Conservation (phyloP, 2,113 vertebrate genomes). For the Thinocorus orbignyianus region DNA sequence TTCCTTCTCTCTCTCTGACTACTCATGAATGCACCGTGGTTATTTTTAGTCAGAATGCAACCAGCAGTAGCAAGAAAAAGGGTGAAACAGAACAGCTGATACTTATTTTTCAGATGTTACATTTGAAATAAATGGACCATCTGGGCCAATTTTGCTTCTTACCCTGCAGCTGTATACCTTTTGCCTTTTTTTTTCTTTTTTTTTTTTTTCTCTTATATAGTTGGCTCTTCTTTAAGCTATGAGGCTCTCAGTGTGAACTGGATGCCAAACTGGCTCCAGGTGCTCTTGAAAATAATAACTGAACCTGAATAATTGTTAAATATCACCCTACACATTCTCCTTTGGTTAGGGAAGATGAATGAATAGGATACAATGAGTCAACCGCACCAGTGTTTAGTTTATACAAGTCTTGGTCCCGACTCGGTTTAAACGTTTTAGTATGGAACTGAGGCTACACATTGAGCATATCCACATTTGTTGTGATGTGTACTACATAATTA, state of each 20-base stretch:
- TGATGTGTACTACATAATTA: not conserved
- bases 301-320: not conserved
- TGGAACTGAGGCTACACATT: not conserved
- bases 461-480: not conserved
- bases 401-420: not conserved
- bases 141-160: not conserved
- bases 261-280: not conserved
- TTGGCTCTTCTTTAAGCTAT: not conserved
- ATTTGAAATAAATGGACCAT: not conserved
- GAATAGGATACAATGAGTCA: not conserved
- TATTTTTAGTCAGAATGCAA: not conserved
- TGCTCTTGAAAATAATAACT: not conserved
- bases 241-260: not conserved
- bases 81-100: not conserved
- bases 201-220: not conserved
- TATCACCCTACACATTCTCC: not conserved
- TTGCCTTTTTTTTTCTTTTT: not conserved
- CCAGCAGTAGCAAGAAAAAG: not conserved
- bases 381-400: not conserved
- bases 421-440: not conserved
- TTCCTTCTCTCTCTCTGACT: not conserved
- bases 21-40: not conserved
- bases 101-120: not conserved
- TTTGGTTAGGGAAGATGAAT: not conserved
- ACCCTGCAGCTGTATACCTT: not conserved